Evolutionary conservation across 2,113 vertebrate genomes (phyloP).

Genomic region (Agelaius tricolor): DNA sequence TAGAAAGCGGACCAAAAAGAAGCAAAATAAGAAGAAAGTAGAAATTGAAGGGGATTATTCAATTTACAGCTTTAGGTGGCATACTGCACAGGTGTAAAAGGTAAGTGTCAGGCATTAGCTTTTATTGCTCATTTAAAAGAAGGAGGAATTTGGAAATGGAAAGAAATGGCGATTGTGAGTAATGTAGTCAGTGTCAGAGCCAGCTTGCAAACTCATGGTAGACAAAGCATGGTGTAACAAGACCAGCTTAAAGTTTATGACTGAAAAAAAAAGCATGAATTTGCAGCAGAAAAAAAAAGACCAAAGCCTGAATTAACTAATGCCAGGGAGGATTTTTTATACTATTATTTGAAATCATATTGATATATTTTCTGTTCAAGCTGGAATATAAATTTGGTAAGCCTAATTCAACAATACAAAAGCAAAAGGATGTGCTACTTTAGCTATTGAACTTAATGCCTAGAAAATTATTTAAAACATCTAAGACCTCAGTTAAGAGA

Average conservation of each 20-base stretch:
- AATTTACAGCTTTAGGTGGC: neutral
- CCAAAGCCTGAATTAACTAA: neutral
- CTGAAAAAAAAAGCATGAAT: neutral
- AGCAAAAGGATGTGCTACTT: neutral
- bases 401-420: neutral
- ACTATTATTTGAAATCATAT: neutral
- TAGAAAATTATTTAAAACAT: neutral
- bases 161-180: neutral
- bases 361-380: neutral
- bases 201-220: neutral
- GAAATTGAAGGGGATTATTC: neutral
- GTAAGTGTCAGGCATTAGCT: neutral
- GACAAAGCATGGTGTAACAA: neutral
- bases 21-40: neutral
- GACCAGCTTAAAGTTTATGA: neutral
- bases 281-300: neutral
- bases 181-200: neutral
- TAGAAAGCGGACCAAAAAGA: neutral
- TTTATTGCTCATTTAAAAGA: conserved; percentile 19
- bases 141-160: neutral
- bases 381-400: neutral
- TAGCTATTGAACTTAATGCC: neutral
- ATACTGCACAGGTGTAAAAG: neutral
- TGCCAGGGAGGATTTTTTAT: neutral
- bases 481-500: neutral